Percentiles rank a stretch among this genome's conserved stretches.
Evolutionary conservation across 1,140 invertebrate species (phyloP).

Genomic region (Parasteatoda tepidariorum): DNA sequence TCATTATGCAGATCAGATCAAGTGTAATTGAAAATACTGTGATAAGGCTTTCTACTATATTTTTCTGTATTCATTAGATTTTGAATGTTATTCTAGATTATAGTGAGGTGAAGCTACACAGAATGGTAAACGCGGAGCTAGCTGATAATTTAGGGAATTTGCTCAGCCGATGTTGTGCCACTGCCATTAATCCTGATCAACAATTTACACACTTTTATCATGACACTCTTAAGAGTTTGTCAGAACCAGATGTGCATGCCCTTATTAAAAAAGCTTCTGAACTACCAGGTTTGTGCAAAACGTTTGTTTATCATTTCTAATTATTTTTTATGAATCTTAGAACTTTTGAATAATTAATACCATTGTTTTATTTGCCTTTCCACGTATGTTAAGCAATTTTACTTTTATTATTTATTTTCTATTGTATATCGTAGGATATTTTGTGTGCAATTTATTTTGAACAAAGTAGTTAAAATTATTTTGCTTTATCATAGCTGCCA

Average conservation of each 20-base stretch:
- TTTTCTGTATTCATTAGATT: no score
- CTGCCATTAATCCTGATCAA: slow-evolving; percentile 81
- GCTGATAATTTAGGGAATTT: slow-evolving; percentile 95
- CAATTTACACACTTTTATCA: slow-evolving; percentile 76
- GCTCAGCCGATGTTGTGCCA: slow-evolving; percentile 81
- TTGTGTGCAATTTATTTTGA: no score
- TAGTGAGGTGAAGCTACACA: slow-evolving; percentile 79
- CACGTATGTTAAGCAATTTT: no score
- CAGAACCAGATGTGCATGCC: slow-evolving; percentile 67
- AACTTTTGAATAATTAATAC: no score
- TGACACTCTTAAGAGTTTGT: slow-evolving; percentile 70
- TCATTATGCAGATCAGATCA: no score
- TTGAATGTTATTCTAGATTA: slow-evolving; percentile 82
- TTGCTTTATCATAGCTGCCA: no score
- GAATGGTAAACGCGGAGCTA: slow-evolving; percentile 89
- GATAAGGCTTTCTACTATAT: no score
- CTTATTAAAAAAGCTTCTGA: slow-evolving; percentile 72
- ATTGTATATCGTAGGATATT: no score
- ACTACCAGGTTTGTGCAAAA: slow-evolving; percentile 73
- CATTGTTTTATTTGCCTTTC: no score
- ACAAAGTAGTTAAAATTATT: no score
- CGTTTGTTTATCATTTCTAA: background rate
- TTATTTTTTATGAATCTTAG: background rate
- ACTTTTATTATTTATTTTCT: no score
- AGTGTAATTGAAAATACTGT: no score